These are phyloP conservation scores for Hippotragus niger DNA, from an alignment of 2,113 vertebrate genomes.

Conservation along the genomic window DNA sequence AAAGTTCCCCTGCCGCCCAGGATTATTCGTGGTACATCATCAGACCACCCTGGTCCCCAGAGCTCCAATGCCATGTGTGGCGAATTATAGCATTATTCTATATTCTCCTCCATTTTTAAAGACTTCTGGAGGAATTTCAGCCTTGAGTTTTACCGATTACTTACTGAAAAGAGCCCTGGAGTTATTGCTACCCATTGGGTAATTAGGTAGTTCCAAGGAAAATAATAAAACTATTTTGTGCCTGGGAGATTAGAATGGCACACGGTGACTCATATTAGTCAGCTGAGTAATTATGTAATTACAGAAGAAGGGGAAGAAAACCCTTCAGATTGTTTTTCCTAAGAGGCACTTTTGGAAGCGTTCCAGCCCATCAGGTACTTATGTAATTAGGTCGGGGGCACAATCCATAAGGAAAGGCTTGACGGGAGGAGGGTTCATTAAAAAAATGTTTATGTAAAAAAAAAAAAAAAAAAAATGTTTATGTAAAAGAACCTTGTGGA, in stretches of 20 bases:
- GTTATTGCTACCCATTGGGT: slow-evolving; percentile 60
- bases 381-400: slow-evolving; percentile 65
- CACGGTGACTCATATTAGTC: slow-evolving; percentile 64
- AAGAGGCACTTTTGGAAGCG: slow-evolving; percentile 69
- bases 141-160: slow-evolving; percentile 44
- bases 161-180: slow-evolving; percentile 61
- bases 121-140: slow-evolving; percentile 36
- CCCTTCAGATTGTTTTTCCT: slow-evolving; percentile 72
- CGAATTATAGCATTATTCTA: slow-evolving; percentile 22
- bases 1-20: neutral
- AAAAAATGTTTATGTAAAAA: slow-evolving; percentile 56
- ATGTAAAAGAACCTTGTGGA: slow-evolving; percentile 26
- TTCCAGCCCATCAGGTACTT: slow-evolving; percentile 73
- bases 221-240: slow-evolving; percentile 74
- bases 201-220: slow-evolving; percentile 69
- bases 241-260: slow-evolving; percentile 63
- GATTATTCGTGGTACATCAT: neutral
- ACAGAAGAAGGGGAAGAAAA: slow-evolving; percentile 64
- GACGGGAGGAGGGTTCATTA: neutral
- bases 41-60: neutral
- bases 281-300: slow-evolving; percentile 71
- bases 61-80: neutral
- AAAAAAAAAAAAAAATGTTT: slow-evolving; percentile 53
- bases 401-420: slow-evolving; percentile 61
- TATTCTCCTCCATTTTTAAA: slow-evolving; percentile 9